These are phyloP conservation scores for Ia io DNA, from an alignment of 2,113 vertebrate species.

Conservation along the genomic window DNA sequence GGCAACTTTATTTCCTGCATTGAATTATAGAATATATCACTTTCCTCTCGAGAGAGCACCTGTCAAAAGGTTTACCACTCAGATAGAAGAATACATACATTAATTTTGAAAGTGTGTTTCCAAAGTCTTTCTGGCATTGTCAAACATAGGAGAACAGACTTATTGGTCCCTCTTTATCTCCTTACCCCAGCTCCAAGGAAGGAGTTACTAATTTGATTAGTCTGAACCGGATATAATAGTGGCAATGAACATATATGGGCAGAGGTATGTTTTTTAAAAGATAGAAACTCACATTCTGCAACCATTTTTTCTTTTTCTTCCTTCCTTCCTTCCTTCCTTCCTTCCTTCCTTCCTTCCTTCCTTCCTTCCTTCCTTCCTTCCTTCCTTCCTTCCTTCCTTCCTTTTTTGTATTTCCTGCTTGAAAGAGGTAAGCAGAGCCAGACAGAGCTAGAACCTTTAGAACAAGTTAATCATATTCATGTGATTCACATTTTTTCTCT, in stretches of 20 bases:
- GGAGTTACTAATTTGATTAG: background rate
- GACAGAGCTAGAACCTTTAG: background rate
- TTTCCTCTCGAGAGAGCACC: background rate
- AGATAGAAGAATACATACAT: background rate
- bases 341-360: too few relatives aligned
- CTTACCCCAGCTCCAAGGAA: background rate
- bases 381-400: background rate
- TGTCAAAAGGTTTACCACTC: background rate
- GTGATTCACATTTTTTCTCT: background rate
- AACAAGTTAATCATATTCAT: background rate
- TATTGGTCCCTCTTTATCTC: background rate
- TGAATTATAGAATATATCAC: conserved; percentile 28
- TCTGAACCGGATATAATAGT: background rate
- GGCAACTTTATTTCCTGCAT: background rate
- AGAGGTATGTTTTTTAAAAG: background rate
- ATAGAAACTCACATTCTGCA: background rate
- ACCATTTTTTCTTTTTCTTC: too few relatives aligned
- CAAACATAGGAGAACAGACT: background rate
- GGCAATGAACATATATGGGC: background rate
- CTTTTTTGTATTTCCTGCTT: background rate
- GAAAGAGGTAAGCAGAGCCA: background rate
- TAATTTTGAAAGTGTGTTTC: conserved; percentile 16
- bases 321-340: too few relatives aligned
- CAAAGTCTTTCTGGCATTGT: background rate
- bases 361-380: too few relatives aligned